These are phyloP conservation scores for Bellardia bayeri DNA, from an alignment of 2,888 invertebrate species.

Conservation along the genomic window DNA sequence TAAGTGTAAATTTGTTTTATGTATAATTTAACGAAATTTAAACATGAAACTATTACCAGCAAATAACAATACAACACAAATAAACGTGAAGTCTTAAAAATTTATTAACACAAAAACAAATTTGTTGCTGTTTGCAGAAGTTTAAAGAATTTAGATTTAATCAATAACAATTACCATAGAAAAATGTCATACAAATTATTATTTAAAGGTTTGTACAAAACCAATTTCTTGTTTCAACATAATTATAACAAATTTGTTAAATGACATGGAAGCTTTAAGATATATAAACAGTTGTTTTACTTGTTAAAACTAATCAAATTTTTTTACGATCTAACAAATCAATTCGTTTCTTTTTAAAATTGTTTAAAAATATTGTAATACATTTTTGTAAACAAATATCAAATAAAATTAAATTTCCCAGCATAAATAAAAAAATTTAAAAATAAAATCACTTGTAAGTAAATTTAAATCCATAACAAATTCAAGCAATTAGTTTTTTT, in stretches of 20 bases:
- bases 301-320: conserved; percentile 4
- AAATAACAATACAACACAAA: conserved; percentile 34
- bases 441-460: conserved; percentile 20
- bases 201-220: not conserved
- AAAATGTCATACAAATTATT: conserved; percentile 1
- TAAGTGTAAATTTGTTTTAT: conserved; percentile 61
- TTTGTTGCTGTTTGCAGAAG: conserved; percentile 28
- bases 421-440: not conserved
- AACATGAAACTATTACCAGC: conserved; percentile 54
- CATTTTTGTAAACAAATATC: not conserved
- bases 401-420: conserved; percentile 2
- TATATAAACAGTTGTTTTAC: not conserved
- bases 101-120: conserved; percentile 57
- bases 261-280: not conserved
- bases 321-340: not conserved
- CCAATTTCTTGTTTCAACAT: not conserved
- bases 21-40: conserved; percentile 60
- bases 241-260: conserved; percentile 2
- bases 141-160: conserved; percentile 46
- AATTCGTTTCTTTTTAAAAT: not conserved
- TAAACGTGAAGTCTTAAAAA: conserved; percentile 64
- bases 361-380: not conserved
- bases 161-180: conserved; percentile 35
- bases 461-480: not conserved
- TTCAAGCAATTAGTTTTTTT: conserved; percentile 40